A percentile compares a stretch with the other conserved stretches of the same genome.
phyloP scores from a whole-genome alignment of 2,888 invertebrate species.

The Monoplex corrugatus region DNA sequence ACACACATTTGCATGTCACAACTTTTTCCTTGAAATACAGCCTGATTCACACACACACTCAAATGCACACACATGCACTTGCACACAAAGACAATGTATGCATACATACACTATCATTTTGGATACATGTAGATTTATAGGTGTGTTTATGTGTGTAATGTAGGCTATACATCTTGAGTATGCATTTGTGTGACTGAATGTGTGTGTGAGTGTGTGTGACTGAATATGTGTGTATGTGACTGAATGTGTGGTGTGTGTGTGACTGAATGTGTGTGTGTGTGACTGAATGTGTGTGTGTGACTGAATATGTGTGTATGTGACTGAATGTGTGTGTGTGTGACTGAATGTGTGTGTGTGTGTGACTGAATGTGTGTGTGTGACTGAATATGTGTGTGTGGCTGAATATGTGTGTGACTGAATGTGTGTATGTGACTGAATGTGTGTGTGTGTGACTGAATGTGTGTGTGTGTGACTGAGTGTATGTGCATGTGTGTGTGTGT shows the following conservation, averaged over 20 bases:
- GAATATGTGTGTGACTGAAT: neutral
- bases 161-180: neutral
- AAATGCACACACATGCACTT: neutral
- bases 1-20: too few species aligned
- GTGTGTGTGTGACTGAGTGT: too few species aligned
- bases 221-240: too few species aligned
- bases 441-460: slow-evolving; percentile 17
- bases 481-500: neutral
- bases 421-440: neutral
- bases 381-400: neutral
- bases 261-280: neutral
- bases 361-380: neutral
- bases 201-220: neutral
- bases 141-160: neutral
- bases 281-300: neutral
- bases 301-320: neutral
- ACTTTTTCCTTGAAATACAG: too few species aligned
- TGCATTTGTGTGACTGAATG: too few species aligned
- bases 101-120: too few species aligned
- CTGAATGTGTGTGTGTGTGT: neutral
- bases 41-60: neutral
- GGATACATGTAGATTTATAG: neutral
- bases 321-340: neutral
- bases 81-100: neutral
- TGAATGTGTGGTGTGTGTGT: neutral